Evolutionary conservation across 2,888 invertebrate species (phyloP).

Genomic region (Ariolimax columbianus): DNA sequence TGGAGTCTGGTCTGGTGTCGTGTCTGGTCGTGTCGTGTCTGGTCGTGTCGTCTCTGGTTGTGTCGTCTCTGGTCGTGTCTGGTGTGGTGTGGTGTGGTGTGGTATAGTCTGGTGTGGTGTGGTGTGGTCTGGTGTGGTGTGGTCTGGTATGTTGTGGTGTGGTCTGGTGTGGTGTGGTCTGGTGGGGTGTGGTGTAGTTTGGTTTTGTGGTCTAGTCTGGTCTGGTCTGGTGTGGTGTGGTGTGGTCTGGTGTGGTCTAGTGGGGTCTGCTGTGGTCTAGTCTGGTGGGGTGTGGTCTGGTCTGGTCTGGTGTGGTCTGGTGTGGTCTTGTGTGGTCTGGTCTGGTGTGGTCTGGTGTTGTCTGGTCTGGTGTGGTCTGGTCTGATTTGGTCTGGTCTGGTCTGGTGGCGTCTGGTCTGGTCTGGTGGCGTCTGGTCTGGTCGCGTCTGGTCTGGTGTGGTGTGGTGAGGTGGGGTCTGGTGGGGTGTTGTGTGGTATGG

Average conservation of each 20-base stretch:
- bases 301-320: constrained; percentile 11
- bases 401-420: not conserved
- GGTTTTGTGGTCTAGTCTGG: not conserved
- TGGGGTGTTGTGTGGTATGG: too few species aligned
- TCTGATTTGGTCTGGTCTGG: constrained; percentile 3
- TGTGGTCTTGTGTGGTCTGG: constrained; percentile 1
- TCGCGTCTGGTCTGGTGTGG: not conserved
- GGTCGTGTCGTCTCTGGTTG: too few species aligned
- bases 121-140: too few species aligned
- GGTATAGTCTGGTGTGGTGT: too few species aligned
- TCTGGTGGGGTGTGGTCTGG: not conserved
- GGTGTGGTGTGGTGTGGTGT: too few species aligned
- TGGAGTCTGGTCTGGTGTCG: not conserved
- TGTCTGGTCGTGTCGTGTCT: too few species aligned
- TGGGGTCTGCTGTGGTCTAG: not conserved
- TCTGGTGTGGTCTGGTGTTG: constrained; percentile 1
- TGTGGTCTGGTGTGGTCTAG: not conserved
- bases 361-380: constrained; percentile 3
- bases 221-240: not conserved
- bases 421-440: not conserved
- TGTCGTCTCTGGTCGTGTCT: too few species aligned
- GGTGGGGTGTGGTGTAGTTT: not conserved
- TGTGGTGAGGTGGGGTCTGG: constrained; percentile 2
- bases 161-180: constrained; percentile 4
- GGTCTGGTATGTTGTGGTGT: not conserved